phyloP scores from a whole-genome alignment of 37 sponge, comb jelly and placozoan genomes.

The Amphimedon queenslandica region DNA sequence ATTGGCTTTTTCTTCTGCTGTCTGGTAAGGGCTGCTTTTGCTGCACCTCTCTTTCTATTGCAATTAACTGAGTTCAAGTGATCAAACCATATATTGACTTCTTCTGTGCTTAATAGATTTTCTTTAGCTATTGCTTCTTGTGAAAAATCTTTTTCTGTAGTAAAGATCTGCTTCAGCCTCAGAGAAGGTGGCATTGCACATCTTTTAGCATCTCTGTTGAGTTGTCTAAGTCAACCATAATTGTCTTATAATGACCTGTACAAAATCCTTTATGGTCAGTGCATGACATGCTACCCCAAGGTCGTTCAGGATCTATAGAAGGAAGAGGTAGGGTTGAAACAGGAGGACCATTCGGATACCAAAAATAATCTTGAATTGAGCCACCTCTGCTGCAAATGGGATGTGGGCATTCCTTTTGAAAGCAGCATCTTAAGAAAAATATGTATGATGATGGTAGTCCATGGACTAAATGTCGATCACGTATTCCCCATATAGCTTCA shows the following conservation, averaged over 20 bases:
- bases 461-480: conserved; percentile 14
- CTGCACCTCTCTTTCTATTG: conserved; percentile 40
- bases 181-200: background rate
- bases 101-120: conserved; percentile 17
- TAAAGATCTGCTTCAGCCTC: background rate
- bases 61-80: conserved; percentile 30
- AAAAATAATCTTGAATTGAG: background rate
- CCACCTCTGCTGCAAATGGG: conserved; percentile 11
- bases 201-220: background rate
- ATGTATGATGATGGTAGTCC: conserved; percentile 24
- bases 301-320: conserved; percentile 1
- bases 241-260: conserved; percentile 4
- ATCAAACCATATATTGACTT: conserved; percentile 33
- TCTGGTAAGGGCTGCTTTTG: conserved; percentile 45
- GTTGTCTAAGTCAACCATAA: background rate
- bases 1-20: background rate
- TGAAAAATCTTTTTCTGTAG: background rate
- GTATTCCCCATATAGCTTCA: conserved; percentile 19
- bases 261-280: background rate
- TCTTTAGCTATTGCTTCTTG: conserved; percentile 16
- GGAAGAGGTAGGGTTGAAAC: conserved; percentile 3
- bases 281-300: conserved; percentile 7
- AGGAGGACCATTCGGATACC: conserved; percentile 7
- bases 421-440: conserved; percentile 24
- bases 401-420: conserved; percentile 12